A percentile compares a stretch with the other conserved stretches of the same genome.
Conservation (phyloP, 1,140 invertebrate species). For the Papilio polytes region DNA sequence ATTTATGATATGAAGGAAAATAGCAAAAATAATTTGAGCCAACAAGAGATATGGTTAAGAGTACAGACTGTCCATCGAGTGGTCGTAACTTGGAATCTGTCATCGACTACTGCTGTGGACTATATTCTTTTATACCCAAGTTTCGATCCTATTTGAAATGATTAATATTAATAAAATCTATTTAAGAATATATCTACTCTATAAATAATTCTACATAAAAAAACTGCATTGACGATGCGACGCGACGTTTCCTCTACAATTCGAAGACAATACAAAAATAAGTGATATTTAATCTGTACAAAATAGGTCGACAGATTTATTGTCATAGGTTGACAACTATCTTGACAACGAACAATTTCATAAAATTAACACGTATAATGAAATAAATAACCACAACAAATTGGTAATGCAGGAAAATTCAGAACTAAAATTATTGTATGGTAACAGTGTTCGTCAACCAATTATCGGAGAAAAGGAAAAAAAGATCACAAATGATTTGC, state of each 20-base stretch:
- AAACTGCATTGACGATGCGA: too few relatives aligned
- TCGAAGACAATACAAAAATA: too few relatives aligned
- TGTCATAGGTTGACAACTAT: background rate
- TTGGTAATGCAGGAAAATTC: constrained; percentile 2
- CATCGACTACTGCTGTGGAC: too few relatives aligned
- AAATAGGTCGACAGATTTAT: background rate
- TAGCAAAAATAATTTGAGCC: background rate
- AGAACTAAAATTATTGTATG: constrained; percentile 5
- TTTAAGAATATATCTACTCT: background rate
- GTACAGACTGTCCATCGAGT: too few relatives aligned
- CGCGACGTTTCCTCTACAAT: too few relatives aligned
- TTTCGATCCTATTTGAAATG: too few relatives aligned
- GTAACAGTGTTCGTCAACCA: background rate
- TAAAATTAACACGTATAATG: background rate
- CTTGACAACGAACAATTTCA: background rate
- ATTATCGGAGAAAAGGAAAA: constrained; percentile 40
- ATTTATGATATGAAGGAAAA: background rate
- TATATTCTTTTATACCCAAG: too few relatives aligned
- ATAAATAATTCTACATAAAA: too few relatives aligned
- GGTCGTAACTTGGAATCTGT: too few relatives aligned
- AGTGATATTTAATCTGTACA: background rate
- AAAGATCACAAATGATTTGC: constrained; percentile 44
- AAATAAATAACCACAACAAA: constrained; percentile 6
- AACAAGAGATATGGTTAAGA: too few relatives aligned
- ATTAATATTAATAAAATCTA: too few relatives aligned